A percentile compares a stretch with the other conserved stretches of the same genome.
Conservation (phyloP, 1,140 invertebrate species). For the Pogonomyrmex californicus region DNA sequence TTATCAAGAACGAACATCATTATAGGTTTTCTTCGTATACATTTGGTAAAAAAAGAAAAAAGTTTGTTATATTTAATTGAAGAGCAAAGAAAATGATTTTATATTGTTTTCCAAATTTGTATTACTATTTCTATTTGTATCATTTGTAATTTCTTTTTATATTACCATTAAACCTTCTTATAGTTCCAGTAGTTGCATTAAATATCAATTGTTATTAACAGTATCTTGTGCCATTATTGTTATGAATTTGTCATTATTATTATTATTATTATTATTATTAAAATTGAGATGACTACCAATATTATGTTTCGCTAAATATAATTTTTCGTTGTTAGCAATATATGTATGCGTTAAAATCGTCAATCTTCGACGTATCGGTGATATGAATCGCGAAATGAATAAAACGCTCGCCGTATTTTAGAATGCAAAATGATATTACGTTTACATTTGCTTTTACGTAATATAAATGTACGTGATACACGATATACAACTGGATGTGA, state of each 20-base stretch:
- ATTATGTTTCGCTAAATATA: not conserved
- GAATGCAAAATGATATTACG: not conserved
- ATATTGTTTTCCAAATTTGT: not conserved
- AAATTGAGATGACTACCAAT: not conserved
- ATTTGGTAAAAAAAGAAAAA: not conserved
- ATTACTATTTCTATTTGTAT: too few relatives aligned
- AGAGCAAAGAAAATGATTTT: not conserved
- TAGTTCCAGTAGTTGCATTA: not conserved
- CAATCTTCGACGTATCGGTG: not conserved
- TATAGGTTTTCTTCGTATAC: not conserved
- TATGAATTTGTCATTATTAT: not conserved
- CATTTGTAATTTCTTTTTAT: not conserved
- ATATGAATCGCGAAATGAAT: not conserved
- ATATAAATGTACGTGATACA: constrained; percentile 39
- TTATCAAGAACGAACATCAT: not conserved
- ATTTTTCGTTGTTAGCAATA: not conserved
- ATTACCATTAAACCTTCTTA: not conserved
- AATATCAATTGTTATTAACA: not conserved
- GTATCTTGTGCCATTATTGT: not conserved
- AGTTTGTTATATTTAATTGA: not conserved
- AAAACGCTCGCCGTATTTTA: not conserved
- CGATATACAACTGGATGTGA: not conserved
- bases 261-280: not conserved
- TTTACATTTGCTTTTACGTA: constrained; percentile 3
- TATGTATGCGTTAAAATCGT: not conserved